Evolutionary conservation across 2,888 invertebrate genomes (phyloP).

Genomic region (Vesta saturnalis): DNA sequence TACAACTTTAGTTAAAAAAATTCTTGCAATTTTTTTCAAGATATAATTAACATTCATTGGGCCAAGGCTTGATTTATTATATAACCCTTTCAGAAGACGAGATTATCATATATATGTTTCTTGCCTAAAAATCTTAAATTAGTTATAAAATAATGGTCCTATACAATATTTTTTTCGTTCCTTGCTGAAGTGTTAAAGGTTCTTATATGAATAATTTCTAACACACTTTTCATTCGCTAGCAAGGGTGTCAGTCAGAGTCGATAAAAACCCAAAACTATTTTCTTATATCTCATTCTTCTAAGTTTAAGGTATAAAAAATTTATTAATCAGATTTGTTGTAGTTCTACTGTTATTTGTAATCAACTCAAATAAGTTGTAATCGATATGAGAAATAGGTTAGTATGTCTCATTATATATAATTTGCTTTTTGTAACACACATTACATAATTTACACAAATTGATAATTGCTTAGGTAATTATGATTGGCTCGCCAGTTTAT

Average conservation of each 20-base stretch:
- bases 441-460: background rate
- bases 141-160: too few species aligned
- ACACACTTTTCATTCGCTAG: background rate
- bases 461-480: too few species aligned
- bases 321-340: too few species aligned
- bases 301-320: background rate
- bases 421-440: background rate
- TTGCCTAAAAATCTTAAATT: background rate
- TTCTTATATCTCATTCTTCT: too few species aligned
- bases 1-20: background rate
- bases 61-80: background rate
- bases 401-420: background rate
- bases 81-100: background rate
- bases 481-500: too few species aligned
- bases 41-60: too few species aligned
- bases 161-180: background rate
- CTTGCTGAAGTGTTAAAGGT: too few species aligned
- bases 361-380: background rate
- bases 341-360: background rate
- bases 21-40: background rate
- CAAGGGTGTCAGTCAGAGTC: background rate
- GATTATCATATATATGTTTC: too few species aligned
- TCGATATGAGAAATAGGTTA: background rate
- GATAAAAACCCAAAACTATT: background rate
- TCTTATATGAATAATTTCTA: background rate